Conservation (phyloP, 2,797 vertebrate genomes). For the Silurus lanzhouensis region DNA sequence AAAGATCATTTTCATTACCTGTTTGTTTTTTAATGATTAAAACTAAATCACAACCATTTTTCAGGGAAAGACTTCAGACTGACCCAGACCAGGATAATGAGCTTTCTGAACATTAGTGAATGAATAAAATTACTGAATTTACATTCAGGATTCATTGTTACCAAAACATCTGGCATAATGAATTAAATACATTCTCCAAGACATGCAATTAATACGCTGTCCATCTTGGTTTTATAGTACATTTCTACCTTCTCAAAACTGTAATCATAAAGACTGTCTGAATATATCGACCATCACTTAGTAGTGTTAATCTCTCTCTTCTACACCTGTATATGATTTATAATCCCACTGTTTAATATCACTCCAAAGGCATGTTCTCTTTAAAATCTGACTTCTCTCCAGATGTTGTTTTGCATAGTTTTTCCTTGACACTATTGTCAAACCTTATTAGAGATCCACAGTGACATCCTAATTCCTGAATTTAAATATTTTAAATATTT, state of each 20-base stretch:
- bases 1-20: neutral
- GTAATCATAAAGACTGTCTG: neutral
- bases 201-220: too few species aligned
- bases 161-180: neutral
- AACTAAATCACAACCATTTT: neutral
- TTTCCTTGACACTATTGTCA: neutral
- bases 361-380: neutral
- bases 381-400: neutral
- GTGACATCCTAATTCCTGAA: neutral
- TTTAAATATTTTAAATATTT: conserved; percentile 2
- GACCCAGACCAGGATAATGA: neutral
- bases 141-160: neutral
- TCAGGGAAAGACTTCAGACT: neutral
- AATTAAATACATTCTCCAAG: too few species aligned
- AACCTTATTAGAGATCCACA: neutral
- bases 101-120: neutral
- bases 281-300: neutral
- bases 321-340: neutral
- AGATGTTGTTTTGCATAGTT: neutral
- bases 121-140: neutral
- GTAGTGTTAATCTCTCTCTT: neutral
- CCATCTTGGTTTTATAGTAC: neutral
- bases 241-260: neutral
- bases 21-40: neutral
- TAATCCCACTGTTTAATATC: neutral